Evolutionary conservation across 2,797 vertebrate genomes (phyloP).

Genomic region (Anabas testudineus): DNA sequence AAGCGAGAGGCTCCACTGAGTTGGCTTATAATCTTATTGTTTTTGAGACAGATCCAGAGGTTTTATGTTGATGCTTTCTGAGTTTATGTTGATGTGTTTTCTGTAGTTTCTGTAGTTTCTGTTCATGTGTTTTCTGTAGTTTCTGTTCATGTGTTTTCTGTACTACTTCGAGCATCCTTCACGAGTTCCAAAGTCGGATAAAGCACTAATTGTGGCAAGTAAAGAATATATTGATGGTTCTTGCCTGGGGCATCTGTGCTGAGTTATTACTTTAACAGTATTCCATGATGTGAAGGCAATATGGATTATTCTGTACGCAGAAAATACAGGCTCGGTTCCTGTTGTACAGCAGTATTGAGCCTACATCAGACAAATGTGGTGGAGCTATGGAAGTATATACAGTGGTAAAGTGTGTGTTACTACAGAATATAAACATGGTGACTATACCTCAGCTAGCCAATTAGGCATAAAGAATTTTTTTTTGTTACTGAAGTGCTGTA

Average conservation of each 20-base stretch:
- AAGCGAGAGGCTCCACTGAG: not conserved
- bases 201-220: slow-evolving; percentile 20
- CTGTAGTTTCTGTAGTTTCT: not conserved
- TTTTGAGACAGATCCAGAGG: slow-evolving; percentile 3
- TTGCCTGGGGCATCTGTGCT: slow-evolving; percentile 23
- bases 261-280: slow-evolving; percentile 43
- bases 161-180: slow-evolving; percentile 2
- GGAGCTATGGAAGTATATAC: slow-evolving; percentile 31
- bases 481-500: slow-evolving; percentile 24
- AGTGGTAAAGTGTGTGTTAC: slow-evolving; percentile 27
- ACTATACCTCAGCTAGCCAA: slow-evolving; percentile 27
- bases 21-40: not conserved
- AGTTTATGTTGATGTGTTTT: not conserved
- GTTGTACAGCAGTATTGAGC: slow-evolving; percentile 37
- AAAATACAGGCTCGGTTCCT: slow-evolving; percentile 26
- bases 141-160: not conserved
- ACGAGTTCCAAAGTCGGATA: slow-evolving; percentile 15
- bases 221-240: slow-evolving; percentile 5
- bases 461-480: slow-evolving; percentile 32
- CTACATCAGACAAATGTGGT: slow-evolving; percentile 24
- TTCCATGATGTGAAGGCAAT: slow-evolving; percentile 34
- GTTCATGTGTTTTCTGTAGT: not conserved
- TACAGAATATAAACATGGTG: slow-evolving; percentile 32
- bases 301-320: slow-evolving; percentile 28
- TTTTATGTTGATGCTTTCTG: slow-evolving; percentile 8